Base-by-base conservation (phyloP, 2,888 invertebrate species). In the Ommatoiulus sabulosus region DNA sequence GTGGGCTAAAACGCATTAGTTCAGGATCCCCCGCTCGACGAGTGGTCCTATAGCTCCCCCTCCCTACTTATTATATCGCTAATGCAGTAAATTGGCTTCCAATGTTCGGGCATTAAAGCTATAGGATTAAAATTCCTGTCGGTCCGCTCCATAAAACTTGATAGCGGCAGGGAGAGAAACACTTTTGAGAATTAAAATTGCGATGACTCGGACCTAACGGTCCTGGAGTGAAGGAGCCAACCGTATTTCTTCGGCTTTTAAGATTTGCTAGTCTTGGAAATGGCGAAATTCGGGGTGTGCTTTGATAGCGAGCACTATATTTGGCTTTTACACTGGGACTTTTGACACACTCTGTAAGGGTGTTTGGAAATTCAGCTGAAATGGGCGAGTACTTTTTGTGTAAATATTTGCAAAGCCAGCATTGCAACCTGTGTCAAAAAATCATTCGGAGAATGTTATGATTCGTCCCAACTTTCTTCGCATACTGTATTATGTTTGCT, bases 111-210 rank as follows among this genome's bases (percentile, higher is more conserved):
- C 46, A 48, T 86, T 86, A 44, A 86, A 86, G 86, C 48, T 35
- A 80, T 35, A 80, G 44, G 86, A 86, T 86, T 86, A 86, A 86
- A 86, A 86, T 86, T 86, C 86, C 86, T 86, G 86, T 48, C 86
- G 86, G 44, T n/a, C 46, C 44, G 48, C 80, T 80, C 24, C 80
- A 80, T 80, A 80, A 80, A 80, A 80, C 35, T 35, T 24, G 80
- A 80, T 80, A 10, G 80, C 80, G 12, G 35, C 24, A 10, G 80
- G 80, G 80, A 35, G 80, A 35, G 35, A 80, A 80, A 80, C 80
- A 80, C 80, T 80, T 80, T 80, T 80, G 80, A 35, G 80, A 80
- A 80, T 80, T 80, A 80, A 80, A 80, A 24, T 80, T 35, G 80
- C 80, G 24, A 80, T 80, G 35, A 80, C 35, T 80, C 35, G 80